Percentiles rank a stretch among this genome's conserved stretches.
Evolutionary conservation across 2,797 vertebrate species (phyloP).

Genomic region (Melopsittacus undulatus): DNA sequence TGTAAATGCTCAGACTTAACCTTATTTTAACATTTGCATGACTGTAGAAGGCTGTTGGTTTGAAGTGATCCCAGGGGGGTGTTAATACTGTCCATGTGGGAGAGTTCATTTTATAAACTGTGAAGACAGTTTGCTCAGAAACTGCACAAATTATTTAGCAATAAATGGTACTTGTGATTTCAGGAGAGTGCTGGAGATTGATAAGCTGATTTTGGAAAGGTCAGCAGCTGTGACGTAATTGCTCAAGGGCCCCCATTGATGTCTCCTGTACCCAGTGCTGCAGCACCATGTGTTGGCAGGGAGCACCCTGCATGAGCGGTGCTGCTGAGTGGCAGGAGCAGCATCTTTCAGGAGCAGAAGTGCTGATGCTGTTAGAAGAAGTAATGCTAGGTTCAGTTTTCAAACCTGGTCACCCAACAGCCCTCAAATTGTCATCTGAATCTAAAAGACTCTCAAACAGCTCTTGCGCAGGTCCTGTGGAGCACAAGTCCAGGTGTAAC

Average conservation of each 20-base stretch:
- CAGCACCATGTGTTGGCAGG: fast-evolving
- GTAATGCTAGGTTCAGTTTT: not conserved
- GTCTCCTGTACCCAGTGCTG: fast-evolving
- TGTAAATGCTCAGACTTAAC: not conserved
- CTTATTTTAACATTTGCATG: not conserved
- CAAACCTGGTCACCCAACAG: not conserved
- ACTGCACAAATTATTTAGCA: not conserved
- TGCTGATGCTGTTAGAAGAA: not conserved
- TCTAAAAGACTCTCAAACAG: not conserved
- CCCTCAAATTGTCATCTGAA: not conserved
- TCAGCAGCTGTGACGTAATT: not conserved
- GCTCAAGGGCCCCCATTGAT: not conserved
- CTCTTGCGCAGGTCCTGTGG: not conserved
- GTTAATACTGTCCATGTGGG: not conserved
- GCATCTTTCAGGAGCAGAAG: fast-evolving
- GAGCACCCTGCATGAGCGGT: fast-evolving
- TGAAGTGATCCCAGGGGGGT: not conserved
- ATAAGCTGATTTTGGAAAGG: slow-evolving; percentile 10
- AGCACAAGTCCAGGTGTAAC: not conserved
- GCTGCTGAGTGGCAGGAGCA: not conserved
- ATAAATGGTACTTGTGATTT: not conserved
- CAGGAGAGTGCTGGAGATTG: not conserved
- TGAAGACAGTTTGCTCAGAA: not conserved
- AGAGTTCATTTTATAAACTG: not conserved
- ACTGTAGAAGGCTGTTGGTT: not conserved